A percentile compares a stretch with the other conserved stretches of the same genome.
Evolutionary conservation across 2,888 invertebrate species (phyloP).

Genomic region (Drosophila robusta): DNA sequence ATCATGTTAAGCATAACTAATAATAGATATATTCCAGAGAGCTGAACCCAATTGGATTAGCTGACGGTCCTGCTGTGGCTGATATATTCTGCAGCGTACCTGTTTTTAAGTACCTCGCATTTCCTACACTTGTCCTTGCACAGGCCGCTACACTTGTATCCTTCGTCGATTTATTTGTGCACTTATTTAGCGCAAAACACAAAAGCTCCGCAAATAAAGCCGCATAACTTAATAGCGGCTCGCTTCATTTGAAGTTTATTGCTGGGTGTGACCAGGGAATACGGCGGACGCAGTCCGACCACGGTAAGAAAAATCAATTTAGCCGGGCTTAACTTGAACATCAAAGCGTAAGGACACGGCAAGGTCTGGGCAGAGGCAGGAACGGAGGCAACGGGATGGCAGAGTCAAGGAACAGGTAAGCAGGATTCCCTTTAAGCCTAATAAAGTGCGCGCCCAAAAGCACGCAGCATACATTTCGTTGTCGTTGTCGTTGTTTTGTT

Average conservation of each 20-base stretch:
- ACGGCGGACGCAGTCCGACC: conserved; percentile 44
- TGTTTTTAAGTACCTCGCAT: conserved; percentile 23
- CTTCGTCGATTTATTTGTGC: conserved; percentile 75
- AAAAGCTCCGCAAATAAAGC: conserved; percentile 67
- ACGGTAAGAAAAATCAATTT: conserved; percentile 79
- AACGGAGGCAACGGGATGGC: neutral
- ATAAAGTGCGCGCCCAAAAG: conserved; percentile 75
- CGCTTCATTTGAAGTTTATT: conserved; percentile 81
- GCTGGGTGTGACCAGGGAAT: conserved; percentile 55
- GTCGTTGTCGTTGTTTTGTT: conserved; percentile 39
- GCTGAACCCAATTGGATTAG: conserved; percentile 37
- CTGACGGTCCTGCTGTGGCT: neutral
- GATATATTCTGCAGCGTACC: conserved; percentile 4
- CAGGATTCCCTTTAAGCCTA: conserved; percentile 71
- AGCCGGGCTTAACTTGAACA: conserved; percentile 77
- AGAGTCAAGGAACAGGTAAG: conserved; percentile 57
- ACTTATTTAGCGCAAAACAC: conserved; percentile 72
- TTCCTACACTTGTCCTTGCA: conserved; percentile 24
- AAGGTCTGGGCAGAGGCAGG: conserved; percentile 4
- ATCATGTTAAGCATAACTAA: conserved; percentile 21
- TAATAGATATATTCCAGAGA: conserved; percentile 35
- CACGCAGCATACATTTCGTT: conserved; percentile 33
- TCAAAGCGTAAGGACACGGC: conserved; percentile 75
- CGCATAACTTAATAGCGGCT: conserved; percentile 78
- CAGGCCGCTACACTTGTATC: conserved; percentile 21